A percentile compares a stretch with the other conserved stretches of the same genome.
phyloP scores from a whole-genome alignment of 1,140 invertebrate species.

The Saccostrea echinata region DNA sequence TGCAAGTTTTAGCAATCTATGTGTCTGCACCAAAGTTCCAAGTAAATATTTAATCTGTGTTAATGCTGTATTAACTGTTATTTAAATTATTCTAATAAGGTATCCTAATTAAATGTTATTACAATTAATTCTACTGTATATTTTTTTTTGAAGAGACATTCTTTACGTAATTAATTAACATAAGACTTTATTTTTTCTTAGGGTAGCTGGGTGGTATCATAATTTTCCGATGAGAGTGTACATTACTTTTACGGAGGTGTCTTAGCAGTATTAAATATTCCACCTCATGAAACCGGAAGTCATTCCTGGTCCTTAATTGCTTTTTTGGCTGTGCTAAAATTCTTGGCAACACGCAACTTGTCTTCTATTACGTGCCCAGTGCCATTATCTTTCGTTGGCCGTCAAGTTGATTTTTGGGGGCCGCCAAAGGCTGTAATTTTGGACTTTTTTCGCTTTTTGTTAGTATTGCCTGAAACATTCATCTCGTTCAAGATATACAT shows the following conservation, averaged over 20 bases:
- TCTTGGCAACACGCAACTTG: not conserved
- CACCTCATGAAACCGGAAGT: not conserved
- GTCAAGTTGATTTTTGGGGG: slow-evolving; percentile 12
- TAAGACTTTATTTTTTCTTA: too few relatives aligned
- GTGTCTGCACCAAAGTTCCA: too few relatives aligned
- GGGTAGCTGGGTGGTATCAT: too few relatives aligned
- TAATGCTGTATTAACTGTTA: too few relatives aligned
- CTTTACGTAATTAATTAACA: too few relatives aligned
- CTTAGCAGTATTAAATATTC: not conserved
- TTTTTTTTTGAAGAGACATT: too few relatives aligned
- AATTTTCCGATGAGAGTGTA: not conserved
- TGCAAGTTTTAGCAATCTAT: too few relatives aligned
- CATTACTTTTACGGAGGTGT: not conserved
- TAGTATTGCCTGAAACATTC: not conserved
- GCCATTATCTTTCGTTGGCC: not conserved
- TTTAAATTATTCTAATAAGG: too few relatives aligned
- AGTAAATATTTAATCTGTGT: too few relatives aligned
- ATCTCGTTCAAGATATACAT: not conserved
- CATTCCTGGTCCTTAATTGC: not conserved
- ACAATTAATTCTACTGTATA: too few relatives aligned
- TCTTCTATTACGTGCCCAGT: slow-evolving; percentile 1
- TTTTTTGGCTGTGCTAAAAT: slow-evolving; percentile 1
- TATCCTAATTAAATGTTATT: too few relatives aligned
- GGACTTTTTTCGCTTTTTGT: not conserved
- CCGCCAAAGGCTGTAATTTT: slow-evolving; percentile 23